These are phyloP conservation scores for Lepus timidus DNA, from an alignment of 2,113 vertebrate species.

Conservation along the genomic window DNA sequence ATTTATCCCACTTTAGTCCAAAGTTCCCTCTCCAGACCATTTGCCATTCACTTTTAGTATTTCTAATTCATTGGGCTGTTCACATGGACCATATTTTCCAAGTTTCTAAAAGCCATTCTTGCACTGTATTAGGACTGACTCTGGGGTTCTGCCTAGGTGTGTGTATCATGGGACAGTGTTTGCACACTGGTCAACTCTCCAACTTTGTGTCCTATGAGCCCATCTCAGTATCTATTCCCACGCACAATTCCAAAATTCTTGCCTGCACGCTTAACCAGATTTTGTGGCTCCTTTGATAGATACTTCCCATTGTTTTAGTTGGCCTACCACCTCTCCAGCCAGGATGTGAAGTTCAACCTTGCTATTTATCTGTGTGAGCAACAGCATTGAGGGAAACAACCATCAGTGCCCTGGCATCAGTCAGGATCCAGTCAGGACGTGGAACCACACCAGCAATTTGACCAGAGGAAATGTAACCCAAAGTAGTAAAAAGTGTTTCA, in stretches of 20 bases:
- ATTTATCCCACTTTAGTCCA: background rate
- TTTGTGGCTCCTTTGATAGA: background rate
- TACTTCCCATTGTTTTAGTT: background rate
- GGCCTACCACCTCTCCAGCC: background rate
- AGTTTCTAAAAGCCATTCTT: background rate
- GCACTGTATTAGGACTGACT: background rate
- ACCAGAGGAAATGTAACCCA: constrained; percentile 27
- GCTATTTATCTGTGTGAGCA: background rate
- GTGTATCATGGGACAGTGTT: background rate
- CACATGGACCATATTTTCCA: background rate
- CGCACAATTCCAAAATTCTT: background rate
- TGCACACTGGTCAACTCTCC: too few species aligned
- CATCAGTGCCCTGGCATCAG: background rate
- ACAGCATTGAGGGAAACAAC: background rate
- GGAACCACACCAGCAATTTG: background rate
- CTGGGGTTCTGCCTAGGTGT: background rate
- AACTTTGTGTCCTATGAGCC: background rate
- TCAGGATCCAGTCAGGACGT: background rate
- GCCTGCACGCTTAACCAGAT: background rate
- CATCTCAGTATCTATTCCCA: background rate
- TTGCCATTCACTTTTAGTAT: background rate
- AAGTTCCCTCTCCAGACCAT: background rate
- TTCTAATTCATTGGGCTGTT: background rate
- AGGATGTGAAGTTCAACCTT: background rate
- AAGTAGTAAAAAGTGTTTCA: constrained; percentile 5